phyloP scores from a whole-genome alignment of 2,888 invertebrate species.

The Eupithecia pulchellata region DNA sequence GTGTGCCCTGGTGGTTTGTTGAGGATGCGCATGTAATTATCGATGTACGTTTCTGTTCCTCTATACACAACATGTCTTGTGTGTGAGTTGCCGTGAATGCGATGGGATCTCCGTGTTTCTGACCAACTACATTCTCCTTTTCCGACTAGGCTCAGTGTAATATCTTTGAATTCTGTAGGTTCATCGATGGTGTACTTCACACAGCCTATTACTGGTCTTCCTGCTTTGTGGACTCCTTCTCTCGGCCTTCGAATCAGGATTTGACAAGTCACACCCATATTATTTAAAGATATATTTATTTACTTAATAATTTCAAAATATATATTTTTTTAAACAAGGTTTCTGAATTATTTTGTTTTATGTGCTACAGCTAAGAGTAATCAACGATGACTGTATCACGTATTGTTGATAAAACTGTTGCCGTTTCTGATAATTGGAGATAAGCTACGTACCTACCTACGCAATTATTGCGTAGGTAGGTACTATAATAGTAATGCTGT shows the following conservation, averaged over 20 bases:
- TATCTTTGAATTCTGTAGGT: conserved; percentile 43
- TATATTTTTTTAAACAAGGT: neutral
- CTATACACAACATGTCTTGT: conserved; percentile 19
- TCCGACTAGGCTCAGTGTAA: conserved; percentile 47
- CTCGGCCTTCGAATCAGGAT: conserved; percentile 45
- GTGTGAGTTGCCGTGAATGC: neutral
- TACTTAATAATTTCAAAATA: neutral
- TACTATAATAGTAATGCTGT: too few species aligned
- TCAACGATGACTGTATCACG: neutral
- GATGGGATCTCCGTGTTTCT: conserved; percentile 18
- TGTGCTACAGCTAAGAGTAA: neutral
- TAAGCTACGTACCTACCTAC: neutral
- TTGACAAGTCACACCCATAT: conserved; percentile 52
- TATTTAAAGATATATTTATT: neutral
- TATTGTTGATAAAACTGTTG: neutral
- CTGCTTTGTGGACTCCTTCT: conserved; percentile 43
- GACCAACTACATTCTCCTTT: conserved; percentile 47
- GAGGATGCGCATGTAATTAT: conserved; percentile 33
- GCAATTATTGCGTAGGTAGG: neutral
- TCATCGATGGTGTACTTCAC: conserved; percentile 50
- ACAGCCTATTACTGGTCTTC: conserved; percentile 44
- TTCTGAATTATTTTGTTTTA: neutral
- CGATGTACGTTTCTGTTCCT: conserved; percentile 46
- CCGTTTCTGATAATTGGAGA: neutral
- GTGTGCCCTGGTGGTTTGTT: conserved; percentile 25